Evolutionary conservation across 2,888 invertebrate genomes (phyloP).

Genomic region (Erebia epiphron): DNA sequence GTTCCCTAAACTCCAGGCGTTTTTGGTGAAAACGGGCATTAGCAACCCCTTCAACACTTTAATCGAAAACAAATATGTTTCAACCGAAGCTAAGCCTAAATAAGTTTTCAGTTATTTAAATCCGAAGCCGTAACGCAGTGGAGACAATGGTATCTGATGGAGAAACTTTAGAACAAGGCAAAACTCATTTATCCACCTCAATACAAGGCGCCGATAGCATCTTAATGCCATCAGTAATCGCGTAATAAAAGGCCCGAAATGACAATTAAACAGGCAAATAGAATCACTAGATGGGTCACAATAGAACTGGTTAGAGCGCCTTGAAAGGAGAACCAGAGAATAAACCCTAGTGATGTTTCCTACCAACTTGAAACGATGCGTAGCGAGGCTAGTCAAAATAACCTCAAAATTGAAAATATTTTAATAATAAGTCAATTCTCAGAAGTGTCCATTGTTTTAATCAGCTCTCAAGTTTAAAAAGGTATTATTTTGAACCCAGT

Average conservation of each 20-base stretch:
- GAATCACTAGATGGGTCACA: slow-evolving; percentile 36
- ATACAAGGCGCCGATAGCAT: slow-evolving; percentile 68
- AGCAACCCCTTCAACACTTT: background rate
- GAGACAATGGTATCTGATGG: slow-evolving; percentile 46
- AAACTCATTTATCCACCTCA: slow-evolving; percentile 77
- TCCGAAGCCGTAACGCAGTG: slow-evolving; percentile 33
- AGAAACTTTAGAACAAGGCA: slow-evolving; percentile 55
- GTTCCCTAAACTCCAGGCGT: background rate
- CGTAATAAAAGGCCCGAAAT: slow-evolving; percentile 73
- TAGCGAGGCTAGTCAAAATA: too few species aligned
- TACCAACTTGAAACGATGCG: too few species aligned
- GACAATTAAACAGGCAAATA: slow-evolving; percentile 51
- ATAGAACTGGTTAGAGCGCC: background rate
- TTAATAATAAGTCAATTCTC: too few species aligned
- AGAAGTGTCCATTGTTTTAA: too few species aligned
- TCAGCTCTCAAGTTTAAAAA: too few species aligned
- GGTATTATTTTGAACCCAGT: too few species aligned
- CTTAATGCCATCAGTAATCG: slow-evolving; percentile 69
- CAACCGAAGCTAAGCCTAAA: slow-evolving; percentile 8
- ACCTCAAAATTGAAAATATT: too few species aligned
- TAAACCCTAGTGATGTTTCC: too few species aligned
- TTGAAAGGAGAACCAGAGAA: too few species aligned
- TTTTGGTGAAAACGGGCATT: background rate
- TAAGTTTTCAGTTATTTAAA: slow-evolving; percentile 41
- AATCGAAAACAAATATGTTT: slow-evolving; percentile 11